These are phyloP conservation scores for Drosophila picticornis DNA, from an alignment of 2,888 invertebrate species.

Conservation along the genomic window DNA sequence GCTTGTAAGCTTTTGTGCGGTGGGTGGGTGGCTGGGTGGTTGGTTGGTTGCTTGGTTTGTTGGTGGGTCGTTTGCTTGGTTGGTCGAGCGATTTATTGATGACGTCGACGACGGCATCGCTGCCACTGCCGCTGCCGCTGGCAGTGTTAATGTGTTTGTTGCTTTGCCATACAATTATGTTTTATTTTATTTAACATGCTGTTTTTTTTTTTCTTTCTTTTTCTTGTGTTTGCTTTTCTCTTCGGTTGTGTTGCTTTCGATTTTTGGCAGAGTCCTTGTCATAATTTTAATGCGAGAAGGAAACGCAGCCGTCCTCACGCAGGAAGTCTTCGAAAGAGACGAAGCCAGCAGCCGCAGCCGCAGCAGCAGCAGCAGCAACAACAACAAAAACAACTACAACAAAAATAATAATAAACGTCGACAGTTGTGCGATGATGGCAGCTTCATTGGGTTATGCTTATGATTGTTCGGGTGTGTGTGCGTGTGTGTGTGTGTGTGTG, in stretches of 20 bases:
- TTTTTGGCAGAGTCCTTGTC: conserved; percentile 76
- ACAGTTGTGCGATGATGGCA: conserved; percentile 73
- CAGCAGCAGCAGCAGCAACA: background rate
- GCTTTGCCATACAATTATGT: conserved; percentile 79
- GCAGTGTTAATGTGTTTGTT: conserved; percentile 81
- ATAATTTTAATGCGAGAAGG: conserved; percentile 71
- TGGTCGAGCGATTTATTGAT: conserved; percentile 77
- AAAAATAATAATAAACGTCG: conserved; percentile 55
- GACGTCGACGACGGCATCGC: conserved; percentile 69
- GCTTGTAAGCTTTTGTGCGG: conserved; percentile 75
- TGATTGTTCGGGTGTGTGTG: conserved; percentile 22
- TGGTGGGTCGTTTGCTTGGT: conserved; percentile 61
- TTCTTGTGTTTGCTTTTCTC: conserved; percentile 35
- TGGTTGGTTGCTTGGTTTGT: conserved; percentile 57
- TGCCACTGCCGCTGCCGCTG: conserved; percentile 42
- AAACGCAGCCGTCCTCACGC: conserved; percentile 58
- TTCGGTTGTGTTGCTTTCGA: conserved; percentile 41
- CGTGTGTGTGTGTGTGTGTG: conserved; percentile 36
- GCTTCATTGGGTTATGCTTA: conserved; percentile 77
- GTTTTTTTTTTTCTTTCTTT: conserved; percentile 26
- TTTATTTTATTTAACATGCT: conserved; percentile 81
- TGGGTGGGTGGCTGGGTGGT: conserved; percentile 57
- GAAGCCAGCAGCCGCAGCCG: conserved; percentile 8
- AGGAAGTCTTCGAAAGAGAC: conserved; percentile 69
- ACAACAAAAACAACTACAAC: conserved; percentile 10